A percentile compares a stretch with the other conserved stretches of the same genome.
Evolutionary conservation across 1,140 invertebrate genomes (phyloP).

Genomic region (Drosophila truncata): DNA sequence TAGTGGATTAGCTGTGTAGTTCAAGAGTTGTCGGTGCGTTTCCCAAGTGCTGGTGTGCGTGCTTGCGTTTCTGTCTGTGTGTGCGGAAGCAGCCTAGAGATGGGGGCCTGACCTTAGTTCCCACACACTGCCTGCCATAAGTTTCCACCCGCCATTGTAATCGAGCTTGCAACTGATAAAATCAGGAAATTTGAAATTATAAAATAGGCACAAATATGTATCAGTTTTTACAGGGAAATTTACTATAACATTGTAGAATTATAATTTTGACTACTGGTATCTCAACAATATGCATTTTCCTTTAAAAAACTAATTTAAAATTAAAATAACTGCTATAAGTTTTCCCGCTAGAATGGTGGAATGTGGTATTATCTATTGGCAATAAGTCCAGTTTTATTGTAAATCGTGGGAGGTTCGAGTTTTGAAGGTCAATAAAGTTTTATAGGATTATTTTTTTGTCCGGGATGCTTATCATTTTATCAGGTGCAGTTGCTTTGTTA

Average conservation of each 20-base stretch:
- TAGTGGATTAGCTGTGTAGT: conserved; percentile 25
- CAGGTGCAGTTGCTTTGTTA: not conserved
- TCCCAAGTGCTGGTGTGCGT: conserved; percentile 37
- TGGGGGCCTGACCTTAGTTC: conserved; percentile 49
- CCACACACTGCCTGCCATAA: conserved; percentile 21
- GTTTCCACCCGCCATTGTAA: conserved; percentile 19
- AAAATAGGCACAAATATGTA: not conserved
- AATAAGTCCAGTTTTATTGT: not conserved
- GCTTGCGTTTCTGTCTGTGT: conserved; percentile 5
- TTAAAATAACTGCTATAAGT: no score
- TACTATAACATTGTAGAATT: no score
- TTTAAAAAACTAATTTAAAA: not conserved
- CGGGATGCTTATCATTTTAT: not conserved
- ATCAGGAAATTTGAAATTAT: not conserved
- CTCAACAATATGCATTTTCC: not conserved
- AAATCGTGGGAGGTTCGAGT: not conserved
- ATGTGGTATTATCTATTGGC: not conserved
- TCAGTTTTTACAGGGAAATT: not conserved
- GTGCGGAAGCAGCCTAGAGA: conserved; percentile 47
- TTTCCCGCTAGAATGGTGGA: no score
- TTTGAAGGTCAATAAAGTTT: not conserved
- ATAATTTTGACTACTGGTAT: no score
- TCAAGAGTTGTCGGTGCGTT: conserved; percentile 54
- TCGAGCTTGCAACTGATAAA: conserved; percentile 3
- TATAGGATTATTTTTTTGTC: not conserved